A percentile compares a stretch with the other conserved stretches of the same genome.
Evolutionary conservation across 2,113 vertebrate genomes (phyloP).

Genomic region (Salminus brasiliensis): DNA sequence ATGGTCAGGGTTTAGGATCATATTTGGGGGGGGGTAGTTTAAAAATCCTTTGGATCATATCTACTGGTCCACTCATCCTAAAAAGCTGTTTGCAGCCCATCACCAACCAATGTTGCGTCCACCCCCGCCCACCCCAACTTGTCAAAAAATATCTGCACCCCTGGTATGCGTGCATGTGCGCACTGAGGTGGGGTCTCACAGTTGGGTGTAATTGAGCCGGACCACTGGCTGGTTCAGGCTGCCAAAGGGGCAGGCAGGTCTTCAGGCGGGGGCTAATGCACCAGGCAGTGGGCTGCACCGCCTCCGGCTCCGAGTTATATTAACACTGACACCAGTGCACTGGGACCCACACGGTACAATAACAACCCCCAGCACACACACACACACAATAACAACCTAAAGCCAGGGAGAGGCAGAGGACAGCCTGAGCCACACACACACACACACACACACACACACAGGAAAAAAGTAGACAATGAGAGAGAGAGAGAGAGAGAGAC

Average conservation of each 20-base stretch:
- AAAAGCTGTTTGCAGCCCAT: too few species aligned
- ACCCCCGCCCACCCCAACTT: too few species aligned
- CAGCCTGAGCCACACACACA: slow-evolving; percentile 44
- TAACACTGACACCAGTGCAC: slow-evolving; percentile 69
- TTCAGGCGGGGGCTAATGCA: slow-evolving; percentile 60
- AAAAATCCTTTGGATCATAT: too few species aligned
- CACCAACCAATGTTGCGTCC: too few species aligned
- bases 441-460: slow-evolving; percentile 46
- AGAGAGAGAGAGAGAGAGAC: slow-evolving; percentile 38
- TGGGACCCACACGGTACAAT: slow-evolving; percentile 62
- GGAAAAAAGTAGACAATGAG: slow-evolving; percentile 24
- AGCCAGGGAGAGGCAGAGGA: slow-evolving; percentile 35
- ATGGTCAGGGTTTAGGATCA: too few species aligned
- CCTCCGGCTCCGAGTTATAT: slow-evolving; percentile 68
- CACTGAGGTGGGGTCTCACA: neutral
- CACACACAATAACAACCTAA: slow-evolving; percentile 40
- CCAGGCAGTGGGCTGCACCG: slow-evolving; percentile 53
- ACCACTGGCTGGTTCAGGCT: slow-evolving; percentile 24
- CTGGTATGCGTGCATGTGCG: neutral
- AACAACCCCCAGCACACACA: slow-evolving; percentile 42
- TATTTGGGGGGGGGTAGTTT: too few species aligned
- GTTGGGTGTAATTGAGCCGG: slow-evolving; percentile 43
- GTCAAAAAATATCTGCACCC: too few species aligned
- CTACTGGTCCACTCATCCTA: too few species aligned
- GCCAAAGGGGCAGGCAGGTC: slow-evolving; percentile 28